Conservation (phyloP, 2,888 invertebrate genomes). For the Folsomia candida region DNA sequence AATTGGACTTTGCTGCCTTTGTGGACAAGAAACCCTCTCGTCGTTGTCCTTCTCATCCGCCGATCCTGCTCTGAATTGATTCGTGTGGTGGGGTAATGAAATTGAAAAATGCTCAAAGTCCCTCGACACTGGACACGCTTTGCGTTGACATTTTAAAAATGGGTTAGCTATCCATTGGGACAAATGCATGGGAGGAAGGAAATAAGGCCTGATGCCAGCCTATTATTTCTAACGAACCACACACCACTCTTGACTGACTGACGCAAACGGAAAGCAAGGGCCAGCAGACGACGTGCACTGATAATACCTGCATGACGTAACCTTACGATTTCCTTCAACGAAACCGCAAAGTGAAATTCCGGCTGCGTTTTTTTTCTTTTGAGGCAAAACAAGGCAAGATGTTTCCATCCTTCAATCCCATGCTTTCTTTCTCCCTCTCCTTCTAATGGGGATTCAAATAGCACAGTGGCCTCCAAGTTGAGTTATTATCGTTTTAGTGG, state of each 20-base stretch:
- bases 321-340: no score
- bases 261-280: background rate
- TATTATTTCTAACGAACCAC: background rate
- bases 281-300: background rate
- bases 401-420: no score
- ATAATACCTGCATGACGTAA: background rate
- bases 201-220: background rate
- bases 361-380: no score
- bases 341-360: no score
- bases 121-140: conserved; percentile 1
- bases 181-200: background rate
- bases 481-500: no score
- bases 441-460: no score
- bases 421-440: no score
- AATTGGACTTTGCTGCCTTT: background rate
- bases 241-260: no score
- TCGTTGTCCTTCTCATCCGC: background rate
- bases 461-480: no score
- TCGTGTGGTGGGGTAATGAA: conserved; percentile 4
- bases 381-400: no score
- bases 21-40: background rate
- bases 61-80: background rate
- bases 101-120: conserved; percentile 6
- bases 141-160: conserved; percentile 5
- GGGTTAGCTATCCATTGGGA: background rate